phyloP scores from a whole-genome alignment of 2,888 invertebrate genomes.

The Andrena haemorrhoa region DNA sequence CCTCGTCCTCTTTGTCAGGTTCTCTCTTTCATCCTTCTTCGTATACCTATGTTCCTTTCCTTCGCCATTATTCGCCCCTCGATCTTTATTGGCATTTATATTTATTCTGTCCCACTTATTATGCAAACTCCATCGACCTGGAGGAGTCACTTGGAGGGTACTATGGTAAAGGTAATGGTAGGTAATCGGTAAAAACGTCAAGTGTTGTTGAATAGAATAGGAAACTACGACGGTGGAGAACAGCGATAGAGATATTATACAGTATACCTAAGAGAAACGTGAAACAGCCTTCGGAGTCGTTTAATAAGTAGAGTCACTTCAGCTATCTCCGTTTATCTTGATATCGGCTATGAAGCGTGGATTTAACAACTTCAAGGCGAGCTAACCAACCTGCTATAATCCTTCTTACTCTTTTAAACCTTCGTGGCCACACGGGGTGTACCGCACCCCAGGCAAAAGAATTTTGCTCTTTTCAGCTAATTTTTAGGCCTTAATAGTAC shows the following conservation, averaged over 20 bases:
- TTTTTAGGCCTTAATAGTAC: too few species aligned
- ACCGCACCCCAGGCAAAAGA: too few species aligned
- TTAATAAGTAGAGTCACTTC: slow-evolving; percentile 80
- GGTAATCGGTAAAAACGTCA: slow-evolving; percentile 37
- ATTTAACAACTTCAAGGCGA: slow-evolving; percentile 76
- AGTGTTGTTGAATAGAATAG: slow-evolving; percentile 12
- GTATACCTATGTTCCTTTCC: background rate
- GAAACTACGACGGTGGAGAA: slow-evolving; percentile 47
- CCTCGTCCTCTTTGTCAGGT: slow-evolving; percentile 8
- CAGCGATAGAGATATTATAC: slow-evolving; percentile 35
- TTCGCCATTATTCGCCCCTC: background rate
- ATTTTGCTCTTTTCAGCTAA: too few species aligned
- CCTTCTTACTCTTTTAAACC: slow-evolving; percentile 71
- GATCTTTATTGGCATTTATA: background rate
- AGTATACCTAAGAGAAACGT: slow-evolving; percentile 59
- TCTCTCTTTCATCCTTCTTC: background rate
- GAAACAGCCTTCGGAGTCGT: slow-evolving; percentile 76
- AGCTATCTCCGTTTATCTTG: slow-evolving; percentile 51
- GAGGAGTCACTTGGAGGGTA: slow-evolving; percentile 13
- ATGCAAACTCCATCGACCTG: slow-evolving; percentile 41
- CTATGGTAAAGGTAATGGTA: background rate
- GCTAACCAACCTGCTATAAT: slow-evolving; percentile 78
- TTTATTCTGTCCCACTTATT: slow-evolving; percentile 29
- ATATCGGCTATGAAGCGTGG: slow-evolving; percentile 66
- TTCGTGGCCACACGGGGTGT: too few species aligned